Conservation (phyloP, 2,888 invertebrate species). For the Torymus tubicola region DNA sequence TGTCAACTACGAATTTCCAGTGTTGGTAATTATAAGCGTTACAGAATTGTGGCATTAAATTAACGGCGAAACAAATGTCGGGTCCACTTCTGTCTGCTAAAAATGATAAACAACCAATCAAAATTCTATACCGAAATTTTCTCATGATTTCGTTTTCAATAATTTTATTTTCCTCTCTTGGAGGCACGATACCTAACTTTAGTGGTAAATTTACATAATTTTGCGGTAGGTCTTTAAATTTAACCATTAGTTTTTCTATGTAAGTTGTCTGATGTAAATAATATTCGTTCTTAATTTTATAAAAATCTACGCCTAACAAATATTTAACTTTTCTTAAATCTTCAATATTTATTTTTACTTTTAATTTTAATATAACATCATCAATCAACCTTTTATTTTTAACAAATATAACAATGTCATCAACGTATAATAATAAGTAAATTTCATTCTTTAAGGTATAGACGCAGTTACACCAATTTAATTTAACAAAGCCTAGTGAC, state of each 20-base stretch:
- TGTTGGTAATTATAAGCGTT: no score
- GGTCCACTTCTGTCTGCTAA: no score
- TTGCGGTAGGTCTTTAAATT: conserved; percentile 12
- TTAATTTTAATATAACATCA: neutral
- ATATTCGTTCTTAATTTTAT: no score
- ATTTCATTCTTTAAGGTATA: neutral
- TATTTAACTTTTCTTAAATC: conserved; percentile 12
- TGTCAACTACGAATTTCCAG: no score
- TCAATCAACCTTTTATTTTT: neutral
- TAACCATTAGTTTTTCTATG: conserved; percentile 24
- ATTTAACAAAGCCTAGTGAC: neutral
- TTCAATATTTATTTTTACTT: neutral
- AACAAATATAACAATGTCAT: conserved; percentile 5
- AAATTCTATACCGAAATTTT: no score
- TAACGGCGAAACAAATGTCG: no score
- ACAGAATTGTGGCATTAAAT: no score
- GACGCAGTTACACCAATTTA: conserved; percentile 12
- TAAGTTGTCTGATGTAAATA: conserved; percentile 24
- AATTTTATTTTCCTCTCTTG: no score
- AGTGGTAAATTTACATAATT: conserved; percentile 29
- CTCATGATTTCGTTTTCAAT: no score
- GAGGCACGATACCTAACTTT: no score
- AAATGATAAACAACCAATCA: no score
- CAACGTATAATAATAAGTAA: neutral
- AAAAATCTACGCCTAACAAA: no score